Evolutionary conservation across 1,140 invertebrate genomes (phyloP).

Genomic region (Callitettix versicolor): DNA sequence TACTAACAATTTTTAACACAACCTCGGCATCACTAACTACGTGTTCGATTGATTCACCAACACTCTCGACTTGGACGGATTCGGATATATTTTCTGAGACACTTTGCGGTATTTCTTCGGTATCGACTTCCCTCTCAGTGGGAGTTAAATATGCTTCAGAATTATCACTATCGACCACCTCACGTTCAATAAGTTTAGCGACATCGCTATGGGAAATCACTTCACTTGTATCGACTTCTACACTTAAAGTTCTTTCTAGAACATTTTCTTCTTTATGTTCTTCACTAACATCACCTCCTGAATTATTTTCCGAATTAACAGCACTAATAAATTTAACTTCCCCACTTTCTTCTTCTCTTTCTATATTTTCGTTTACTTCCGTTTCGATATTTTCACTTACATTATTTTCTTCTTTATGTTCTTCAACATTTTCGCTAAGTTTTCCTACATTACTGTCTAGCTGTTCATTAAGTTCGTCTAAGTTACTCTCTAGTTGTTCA

Average conservation of each 20-base stretch:
- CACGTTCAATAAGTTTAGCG: conserved; percentile 27
- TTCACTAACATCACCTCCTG: background rate
- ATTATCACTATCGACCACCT: conserved; percentile 40
- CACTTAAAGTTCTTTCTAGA: conserved; percentile 13
- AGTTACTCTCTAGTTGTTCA: background rate
- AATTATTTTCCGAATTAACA: conserved; percentile 5
- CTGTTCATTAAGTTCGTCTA: background rate
- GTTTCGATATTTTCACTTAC: background rate
- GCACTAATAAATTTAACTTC: background rate
- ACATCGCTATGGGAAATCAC: conserved; percentile 15
- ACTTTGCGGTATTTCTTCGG: conserved; percentile 24
- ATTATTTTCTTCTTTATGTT: background rate
- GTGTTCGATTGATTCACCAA: conserved; percentile 17
- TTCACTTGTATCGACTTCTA: conserved; percentile 6
- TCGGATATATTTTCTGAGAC: conserved; percentile 19
- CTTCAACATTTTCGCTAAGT: conserved; percentile 2
- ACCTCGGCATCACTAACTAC: conserved; percentile 9
- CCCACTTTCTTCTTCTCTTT: conserved; percentile 6
- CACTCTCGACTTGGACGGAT: conserved; percentile 30
- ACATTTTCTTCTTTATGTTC: background rate
- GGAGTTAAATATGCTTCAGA: conserved; percentile 49
- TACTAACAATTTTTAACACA: conserved; percentile 14
- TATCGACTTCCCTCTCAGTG: conserved; percentile 38
- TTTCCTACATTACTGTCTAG: background rate
- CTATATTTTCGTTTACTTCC: background rate